phyloP scores from a whole-genome alignment of 2,888 invertebrate genomes.

The Ectropis crepuscularia region DNA sequence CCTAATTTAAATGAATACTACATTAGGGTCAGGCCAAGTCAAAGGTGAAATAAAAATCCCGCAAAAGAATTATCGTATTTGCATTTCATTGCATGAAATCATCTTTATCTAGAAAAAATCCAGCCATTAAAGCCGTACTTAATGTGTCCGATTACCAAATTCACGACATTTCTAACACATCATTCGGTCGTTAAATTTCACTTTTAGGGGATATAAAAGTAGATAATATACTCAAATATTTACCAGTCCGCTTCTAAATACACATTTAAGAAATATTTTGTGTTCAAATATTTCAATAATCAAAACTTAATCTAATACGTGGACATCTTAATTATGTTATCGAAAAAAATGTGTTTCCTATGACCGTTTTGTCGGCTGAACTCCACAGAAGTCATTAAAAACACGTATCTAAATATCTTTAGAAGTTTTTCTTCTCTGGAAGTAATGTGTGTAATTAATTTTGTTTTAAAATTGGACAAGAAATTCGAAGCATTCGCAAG shows the following conservation, averaged over 20 bases:
- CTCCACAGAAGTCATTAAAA: conserved; percentile 63
- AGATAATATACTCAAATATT: conserved; percentile 14
- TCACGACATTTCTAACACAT: conserved; percentile 21
- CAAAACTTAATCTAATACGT: conserved; percentile 25
- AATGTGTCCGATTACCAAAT: conserved; percentile 4
- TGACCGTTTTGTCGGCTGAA: conserved; percentile 63
- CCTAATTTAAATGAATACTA: no score
- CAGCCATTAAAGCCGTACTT: not conserved
- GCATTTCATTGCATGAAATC: no score
- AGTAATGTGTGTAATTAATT: conserved; percentile 72
- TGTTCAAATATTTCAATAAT: conserved; percentile 28
- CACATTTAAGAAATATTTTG: conserved; percentile 15
- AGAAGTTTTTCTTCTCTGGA: conserved; percentile 66
- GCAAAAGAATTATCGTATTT: no score
- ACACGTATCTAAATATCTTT: conserved; percentile 70
- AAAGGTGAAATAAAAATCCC: no score
- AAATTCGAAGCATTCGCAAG: conserved; percentile 63
- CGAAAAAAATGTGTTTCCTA: conserved; percentile 69
- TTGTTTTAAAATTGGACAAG: conserved; percentile 64
- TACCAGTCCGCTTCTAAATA: conserved; percentile 9
- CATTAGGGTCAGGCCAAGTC: no score
- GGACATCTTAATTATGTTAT: conserved; percentile 70
- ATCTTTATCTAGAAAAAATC: not conserved
- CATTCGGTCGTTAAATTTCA: conserved; percentile 16
- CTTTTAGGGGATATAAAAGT: conserved; percentile 19